Evolutionary conservation across 2,888 invertebrate genomes (phyloP).

Genomic region (Troglohyphantes excavatus): DNA sequence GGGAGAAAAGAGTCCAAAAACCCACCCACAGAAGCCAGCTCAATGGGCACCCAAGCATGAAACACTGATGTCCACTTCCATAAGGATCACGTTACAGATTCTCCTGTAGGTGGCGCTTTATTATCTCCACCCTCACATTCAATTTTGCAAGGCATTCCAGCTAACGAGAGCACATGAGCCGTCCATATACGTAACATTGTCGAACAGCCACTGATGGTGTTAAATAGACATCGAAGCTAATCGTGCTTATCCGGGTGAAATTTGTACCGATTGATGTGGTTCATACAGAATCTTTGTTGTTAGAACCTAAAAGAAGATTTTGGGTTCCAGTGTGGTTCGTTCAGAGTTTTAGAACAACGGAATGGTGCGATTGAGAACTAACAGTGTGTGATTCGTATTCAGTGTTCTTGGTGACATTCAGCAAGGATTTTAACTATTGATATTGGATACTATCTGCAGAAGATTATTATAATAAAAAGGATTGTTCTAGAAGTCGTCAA

Average conservation of each 20-base stretch:
- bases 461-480: neutral
- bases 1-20: slow-evolving; percentile 14
- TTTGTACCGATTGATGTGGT: neutral
- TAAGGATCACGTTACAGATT: slow-evolving; percentile 2
- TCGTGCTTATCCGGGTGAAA: neutral
- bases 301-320: neutral
- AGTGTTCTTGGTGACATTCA: neutral
- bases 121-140: slow-evolving; percentile 44
- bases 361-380: slow-evolving; percentile 14
- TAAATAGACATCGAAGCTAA: slow-evolving; percentile 29
- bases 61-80: neutral
- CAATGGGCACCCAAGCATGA: slow-evolving; percentile 36
- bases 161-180: slow-evolving; percentile 18
- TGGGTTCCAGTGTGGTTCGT: neutral
- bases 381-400: slow-evolving; percentile 14
- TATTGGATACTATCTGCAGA: slow-evolving; percentile 10
- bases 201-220: slow-evolving; percentile 26
- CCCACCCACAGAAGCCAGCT: slow-evolving; percentile 2
- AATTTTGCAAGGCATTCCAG: slow-evolving; percentile 29
- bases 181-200: slow-evolving; percentile 15
- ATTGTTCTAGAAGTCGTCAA: neutral
- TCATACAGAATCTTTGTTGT: neutral
- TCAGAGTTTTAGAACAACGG: neutral
- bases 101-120: slow-evolving; percentile 70
- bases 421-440: neutral